Percentiles rank a stretch among this genome's conserved stretches.
phyloP scores from a whole-genome alignment of 2,888 invertebrate genomes.

The Caenorhabditis sp. region DNA sequence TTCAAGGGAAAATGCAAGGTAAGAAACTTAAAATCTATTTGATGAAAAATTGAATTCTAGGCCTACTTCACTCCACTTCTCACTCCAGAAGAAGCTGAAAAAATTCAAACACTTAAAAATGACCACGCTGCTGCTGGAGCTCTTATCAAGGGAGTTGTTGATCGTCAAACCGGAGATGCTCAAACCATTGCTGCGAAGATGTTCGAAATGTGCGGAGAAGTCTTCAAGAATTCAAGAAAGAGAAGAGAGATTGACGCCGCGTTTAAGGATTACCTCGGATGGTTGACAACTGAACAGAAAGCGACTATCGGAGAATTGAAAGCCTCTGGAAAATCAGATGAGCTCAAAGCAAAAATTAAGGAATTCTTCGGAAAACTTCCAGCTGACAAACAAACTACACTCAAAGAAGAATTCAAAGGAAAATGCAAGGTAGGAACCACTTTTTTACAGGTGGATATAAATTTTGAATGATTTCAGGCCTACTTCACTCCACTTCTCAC shows the following conservation, averaged over 20 bases:
- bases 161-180: conserved; percentile 34
- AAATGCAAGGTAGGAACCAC: conserved; percentile 10
- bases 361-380: conserved; percentile 8
- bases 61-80: conserved; percentile 34
- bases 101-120: conserved; percentile 30
- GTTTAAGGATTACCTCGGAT: conserved; percentile 22
- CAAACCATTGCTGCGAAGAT: conserved; percentile 36
- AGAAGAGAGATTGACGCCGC: conserved; percentile 22
- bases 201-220: conserved; percentile 26
- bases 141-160: conserved; percentile 34
- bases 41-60: background rate
- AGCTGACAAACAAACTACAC: conserved; percentile 9
- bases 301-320: conserved; percentile 17
- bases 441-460: background rate
- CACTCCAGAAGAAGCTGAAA: conserved; percentile 30
- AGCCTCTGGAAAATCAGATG: conserved; percentile 3
- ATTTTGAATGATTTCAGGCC: background rate
- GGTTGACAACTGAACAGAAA: conserved; percentile 37
- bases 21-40: background rate
- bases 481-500: background rate
- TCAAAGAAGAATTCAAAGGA: conserved; percentile 23
- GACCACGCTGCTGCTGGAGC: conserved; percentile 26
- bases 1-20: conserved; percentile 52
- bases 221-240: conserved; percentile 27
- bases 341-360: conserved; percentile 29